A percentile compares a stretch with the other conserved stretches of the same genome.
phyloP scores from a whole-genome alignment of 2,113 vertebrate species.

The Neofelis nebulosa region DNA sequence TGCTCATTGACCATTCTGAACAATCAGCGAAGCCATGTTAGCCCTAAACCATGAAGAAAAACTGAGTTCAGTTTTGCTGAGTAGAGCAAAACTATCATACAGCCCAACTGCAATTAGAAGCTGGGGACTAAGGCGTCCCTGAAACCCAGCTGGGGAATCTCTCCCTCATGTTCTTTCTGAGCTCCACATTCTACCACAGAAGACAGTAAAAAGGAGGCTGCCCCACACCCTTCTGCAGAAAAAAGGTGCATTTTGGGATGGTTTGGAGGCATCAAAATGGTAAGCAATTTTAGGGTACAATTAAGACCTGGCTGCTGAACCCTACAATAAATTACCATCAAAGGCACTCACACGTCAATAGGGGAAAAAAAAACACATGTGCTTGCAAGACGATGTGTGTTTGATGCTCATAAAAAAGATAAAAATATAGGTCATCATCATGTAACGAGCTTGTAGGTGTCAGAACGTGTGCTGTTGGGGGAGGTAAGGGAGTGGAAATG shows the following conservation, averaged over 20 bases:
- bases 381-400: slow-evolving; percentile 84
- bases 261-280: slow-evolving; percentile 77
- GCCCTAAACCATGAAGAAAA: slow-evolving; percentile 39
- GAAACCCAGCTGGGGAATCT: slow-evolving; percentile 39
- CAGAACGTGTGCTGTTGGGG: slow-evolving; percentile 62
- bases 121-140: slow-evolving; percentile 35
- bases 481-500: not conserved
- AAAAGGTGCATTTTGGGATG: slow-evolving; percentile 73
- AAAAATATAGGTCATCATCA: slow-evolving; percentile 83
- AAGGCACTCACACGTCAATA: slow-evolving; percentile 83
- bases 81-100: slow-evolving; percentile 15
- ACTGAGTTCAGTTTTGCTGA: slow-evolving; percentile 54
- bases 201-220: slow-evolving; percentile 35
- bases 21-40: not conserved
- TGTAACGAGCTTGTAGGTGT: slow-evolving; percentile 78
- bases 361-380: slow-evolving; percentile 82
- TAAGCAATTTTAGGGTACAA: slow-evolving; percentile 82
- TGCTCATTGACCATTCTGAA: not conserved
- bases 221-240: slow-evolving; percentile 62
- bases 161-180: slow-evolving; percentile 35
- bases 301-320: slow-evolving; percentile 81
- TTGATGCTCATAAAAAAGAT: slow-evolving; percentile 87
- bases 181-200: slow-evolving; percentile 29
- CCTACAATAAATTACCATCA: slow-evolving; percentile 85
- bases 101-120: slow-evolving; percentile 54